These are phyloP conservation scores for Gari tellinella DNA, from an alignment of 2,888 invertebrate species.

Conservation along the genomic window DNA sequence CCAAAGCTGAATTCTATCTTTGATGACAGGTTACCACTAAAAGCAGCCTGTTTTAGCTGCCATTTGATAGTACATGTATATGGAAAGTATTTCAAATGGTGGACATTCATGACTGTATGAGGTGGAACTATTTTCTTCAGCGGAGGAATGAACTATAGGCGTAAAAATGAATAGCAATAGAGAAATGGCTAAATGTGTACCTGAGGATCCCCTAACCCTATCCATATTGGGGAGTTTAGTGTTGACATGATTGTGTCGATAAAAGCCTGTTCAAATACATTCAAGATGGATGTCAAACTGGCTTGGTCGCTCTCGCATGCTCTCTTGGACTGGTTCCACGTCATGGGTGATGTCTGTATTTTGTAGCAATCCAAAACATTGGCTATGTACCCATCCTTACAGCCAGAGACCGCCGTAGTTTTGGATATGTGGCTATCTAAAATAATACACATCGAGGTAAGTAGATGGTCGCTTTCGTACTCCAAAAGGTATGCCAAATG, in stretches of 20 bases:
- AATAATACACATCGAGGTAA: not conserved
- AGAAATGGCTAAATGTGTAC: too few species aligned
- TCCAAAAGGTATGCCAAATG: too few species aligned
- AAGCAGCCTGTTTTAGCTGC: too few species aligned
- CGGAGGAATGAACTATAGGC: too few species aligned
- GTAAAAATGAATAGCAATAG: too few species aligned
- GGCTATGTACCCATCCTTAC: conserved; percentile 27
- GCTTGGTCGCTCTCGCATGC: conserved; percentile 44
- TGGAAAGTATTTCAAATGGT: too few species aligned
- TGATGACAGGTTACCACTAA: too few species aligned
- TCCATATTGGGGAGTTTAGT: conserved; percentile 45
- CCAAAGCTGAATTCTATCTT: too few species aligned
- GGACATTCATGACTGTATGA: too few species aligned
- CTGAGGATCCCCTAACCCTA: conserved; percentile 42
- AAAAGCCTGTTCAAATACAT: conserved; percentile 52
- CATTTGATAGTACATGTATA: too few species aligned
- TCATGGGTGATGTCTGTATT: conserved; percentile 28
- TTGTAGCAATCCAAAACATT: conserved; percentile 47
- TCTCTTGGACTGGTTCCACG: conserved; percentile 57
- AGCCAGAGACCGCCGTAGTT: conserved; percentile 14
- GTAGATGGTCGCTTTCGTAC: not conserved
- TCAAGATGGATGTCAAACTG: conserved; percentile 51
- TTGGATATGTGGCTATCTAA: conserved; percentile 8
- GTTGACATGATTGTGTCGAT: conserved; percentile 34
- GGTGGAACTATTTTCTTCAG: too few species aligned